Evolutionary conservation across 1,140 invertebrate species (phyloP).

Genomic region (Drosophila burlai): DNA sequence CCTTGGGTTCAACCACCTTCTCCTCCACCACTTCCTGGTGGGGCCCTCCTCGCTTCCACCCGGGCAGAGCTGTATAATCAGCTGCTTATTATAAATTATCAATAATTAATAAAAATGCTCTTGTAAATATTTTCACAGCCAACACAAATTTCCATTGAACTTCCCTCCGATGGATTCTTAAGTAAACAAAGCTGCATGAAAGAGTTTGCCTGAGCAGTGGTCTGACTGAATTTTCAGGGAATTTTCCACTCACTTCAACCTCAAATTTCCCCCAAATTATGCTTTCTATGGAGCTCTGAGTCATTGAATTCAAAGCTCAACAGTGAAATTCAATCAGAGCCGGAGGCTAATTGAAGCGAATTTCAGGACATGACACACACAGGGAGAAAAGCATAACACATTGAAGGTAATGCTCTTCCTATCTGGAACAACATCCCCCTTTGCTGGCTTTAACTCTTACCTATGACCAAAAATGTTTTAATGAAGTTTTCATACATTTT

Average conservation of each 20-base stretch:
- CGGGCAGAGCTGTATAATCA: slow-evolving; percentile 52
- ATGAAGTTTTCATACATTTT: neutral
- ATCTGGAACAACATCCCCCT: neutral
- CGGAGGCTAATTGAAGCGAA: slow-evolving; percentile 55
- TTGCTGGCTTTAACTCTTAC: too few relatives aligned
- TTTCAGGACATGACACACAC: neutral
- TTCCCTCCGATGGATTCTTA: slow-evolving; percentile 27
- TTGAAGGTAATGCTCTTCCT: neutral
- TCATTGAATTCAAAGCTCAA: slow-evolving; percentile 22
- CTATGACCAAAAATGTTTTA: too few relatives aligned
- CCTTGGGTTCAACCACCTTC: slow-evolving; percentile 9
- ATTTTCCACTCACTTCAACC: slow-evolving; percentile 7
- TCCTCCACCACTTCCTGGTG: neutral
- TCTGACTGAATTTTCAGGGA: slow-evolving; percentile 36
- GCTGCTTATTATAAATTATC: slow-evolving; percentile 74
- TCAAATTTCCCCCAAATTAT: slow-evolving; percentile 16
- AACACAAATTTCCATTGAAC: slow-evolving; percentile 18
- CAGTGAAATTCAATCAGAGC: slow-evolving; percentile 30
- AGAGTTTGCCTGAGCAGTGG: slow-evolving; percentile 22
- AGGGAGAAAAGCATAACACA: neutral
- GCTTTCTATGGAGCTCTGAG: neutral
- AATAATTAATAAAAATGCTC: slow-evolving; percentile 72
- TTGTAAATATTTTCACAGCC: slow-evolving; percentile 59
- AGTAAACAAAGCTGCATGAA: slow-evolving; percentile 35
- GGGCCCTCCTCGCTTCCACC: slow-evolving; percentile 3